Evolutionary conservation across 2,113 vertebrate genomes (phyloP).

Genomic region (Hippotragus niger): DNA sequence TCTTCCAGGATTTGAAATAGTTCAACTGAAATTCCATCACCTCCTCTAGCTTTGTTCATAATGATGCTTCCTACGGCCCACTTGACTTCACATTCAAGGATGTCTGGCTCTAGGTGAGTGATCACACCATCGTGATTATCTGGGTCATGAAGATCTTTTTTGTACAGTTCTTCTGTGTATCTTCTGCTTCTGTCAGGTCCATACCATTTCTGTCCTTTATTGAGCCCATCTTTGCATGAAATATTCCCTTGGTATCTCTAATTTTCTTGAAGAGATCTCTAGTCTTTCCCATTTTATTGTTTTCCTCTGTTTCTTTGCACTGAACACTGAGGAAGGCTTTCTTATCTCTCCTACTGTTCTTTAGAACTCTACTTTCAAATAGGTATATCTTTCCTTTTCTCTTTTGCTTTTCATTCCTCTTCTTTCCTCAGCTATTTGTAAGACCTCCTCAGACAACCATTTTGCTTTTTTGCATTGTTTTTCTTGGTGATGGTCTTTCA

Average conservation of each 20-base stretch:
- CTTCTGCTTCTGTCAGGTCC: neutral
- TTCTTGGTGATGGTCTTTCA: neutral
- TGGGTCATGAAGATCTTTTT: neutral
- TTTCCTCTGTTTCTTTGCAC: neutral
- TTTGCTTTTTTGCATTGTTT: neutral
- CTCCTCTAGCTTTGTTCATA: accelerated
- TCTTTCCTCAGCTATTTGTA: neutral
- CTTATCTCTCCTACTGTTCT: neutral
- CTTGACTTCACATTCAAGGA: neutral
- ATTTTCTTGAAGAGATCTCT: neutral
- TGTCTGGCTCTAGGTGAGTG: neutral
- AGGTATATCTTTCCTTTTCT: neutral
- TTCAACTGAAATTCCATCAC: neutral
- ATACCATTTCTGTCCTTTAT: neutral
- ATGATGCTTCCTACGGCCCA: neutral
- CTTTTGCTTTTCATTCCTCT: neutral
- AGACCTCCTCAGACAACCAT: neutral
- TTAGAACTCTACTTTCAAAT: neutral
- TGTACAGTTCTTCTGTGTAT: neutral
- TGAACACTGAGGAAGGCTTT: accelerated
- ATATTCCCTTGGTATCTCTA: neutral
- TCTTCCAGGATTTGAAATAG: neutral
- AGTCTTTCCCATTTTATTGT: neutral
- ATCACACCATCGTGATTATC: neutral
- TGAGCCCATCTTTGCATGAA: neutral